Percentiles rank a stretch among this genome's conserved stretches.
These are phyloP conservation scores for Aurelia sp. DNA, from an alignment of 30 jellyfish, hydroid and myxozoan genomes.

Conservation along the genomic window DNA sequence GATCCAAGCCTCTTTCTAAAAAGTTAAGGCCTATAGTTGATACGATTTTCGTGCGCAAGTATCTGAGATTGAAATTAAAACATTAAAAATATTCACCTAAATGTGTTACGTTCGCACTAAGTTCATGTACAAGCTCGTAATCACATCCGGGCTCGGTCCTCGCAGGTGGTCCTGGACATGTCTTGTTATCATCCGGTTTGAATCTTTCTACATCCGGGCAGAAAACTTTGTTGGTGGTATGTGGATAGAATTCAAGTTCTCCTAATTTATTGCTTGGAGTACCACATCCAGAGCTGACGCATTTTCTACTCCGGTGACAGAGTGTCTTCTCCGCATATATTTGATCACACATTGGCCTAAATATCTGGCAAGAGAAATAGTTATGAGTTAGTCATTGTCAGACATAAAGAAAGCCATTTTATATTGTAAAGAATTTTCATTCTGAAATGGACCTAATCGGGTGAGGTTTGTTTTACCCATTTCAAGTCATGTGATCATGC, in stretches of 20 bases:
- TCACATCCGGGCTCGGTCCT: constrained; percentile 58
- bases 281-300: constrained; percentile 73
- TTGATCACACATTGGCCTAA: constrained; percentile 69
- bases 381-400: not conserved
- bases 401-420: too few species aligned
- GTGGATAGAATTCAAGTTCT: constrained; percentile 50
- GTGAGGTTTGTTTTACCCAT: too few species aligned
- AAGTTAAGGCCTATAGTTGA: too few species aligned
- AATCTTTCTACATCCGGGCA: constrained; percentile 80
- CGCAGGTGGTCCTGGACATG: constrained; percentile 56
- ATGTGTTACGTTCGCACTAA: constrained; percentile 18
- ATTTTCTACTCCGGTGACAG: constrained; percentile 68
- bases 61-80: too few species aligned
- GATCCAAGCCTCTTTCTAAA: too few species aligned
- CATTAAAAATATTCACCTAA: constrained; percentile 27
- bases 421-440: too few species aligned
- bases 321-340: constrained; percentile 30
- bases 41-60: too few species aligned
- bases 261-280: constrained; percentile 42
- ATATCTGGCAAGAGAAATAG: constrained; percentile 31
- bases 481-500: too few species aligned
- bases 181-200: constrained; percentile 39
- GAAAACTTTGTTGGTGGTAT: constrained; percentile 62
- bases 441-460: too few species aligned
- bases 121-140: constrained; percentile 36